Conservation (phyloP, 2,113 vertebrate species). For the Daphoenositta chrysoptera region DNA sequence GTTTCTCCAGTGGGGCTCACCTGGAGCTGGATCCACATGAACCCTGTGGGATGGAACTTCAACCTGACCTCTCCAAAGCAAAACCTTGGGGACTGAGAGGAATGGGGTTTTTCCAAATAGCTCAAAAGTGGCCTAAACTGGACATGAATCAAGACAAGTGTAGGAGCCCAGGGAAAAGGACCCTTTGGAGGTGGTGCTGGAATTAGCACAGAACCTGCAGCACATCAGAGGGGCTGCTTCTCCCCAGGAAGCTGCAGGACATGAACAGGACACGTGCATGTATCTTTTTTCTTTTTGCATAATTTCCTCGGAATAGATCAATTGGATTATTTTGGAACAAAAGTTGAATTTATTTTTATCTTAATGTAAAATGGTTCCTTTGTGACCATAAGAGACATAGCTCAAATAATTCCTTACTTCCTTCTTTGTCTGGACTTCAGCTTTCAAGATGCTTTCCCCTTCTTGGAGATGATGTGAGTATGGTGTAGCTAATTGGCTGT, state of each 20-base stretch:
- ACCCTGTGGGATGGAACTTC: neutral
- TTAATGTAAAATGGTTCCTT: neutral
- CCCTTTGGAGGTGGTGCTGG: neutral
- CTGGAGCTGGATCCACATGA: neutral
- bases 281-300: neutral
- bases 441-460: neutral
- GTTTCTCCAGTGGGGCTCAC: neutral
- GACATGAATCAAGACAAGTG: neutral
- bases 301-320: neutral
- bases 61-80: neutral
- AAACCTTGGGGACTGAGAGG: neutral
- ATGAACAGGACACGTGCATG: accelerated
- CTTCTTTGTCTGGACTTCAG: neutral
- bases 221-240: neutral
- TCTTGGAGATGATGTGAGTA: neutral
- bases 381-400: neutral
- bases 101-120: neutral
- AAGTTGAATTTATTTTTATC: neutral
- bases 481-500: neutral
- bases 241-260: neutral
- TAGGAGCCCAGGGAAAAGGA: accelerated
- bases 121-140: neutral
- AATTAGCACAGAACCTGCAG: neutral
- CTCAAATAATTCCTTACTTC: neutral
- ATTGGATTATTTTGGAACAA: neutral